A percentile compares a stretch with the other conserved stretches of the same genome.
phyloP scores from a whole-genome alignment of 2,888 invertebrate genomes.

The Heliconius hortense region DNA sequence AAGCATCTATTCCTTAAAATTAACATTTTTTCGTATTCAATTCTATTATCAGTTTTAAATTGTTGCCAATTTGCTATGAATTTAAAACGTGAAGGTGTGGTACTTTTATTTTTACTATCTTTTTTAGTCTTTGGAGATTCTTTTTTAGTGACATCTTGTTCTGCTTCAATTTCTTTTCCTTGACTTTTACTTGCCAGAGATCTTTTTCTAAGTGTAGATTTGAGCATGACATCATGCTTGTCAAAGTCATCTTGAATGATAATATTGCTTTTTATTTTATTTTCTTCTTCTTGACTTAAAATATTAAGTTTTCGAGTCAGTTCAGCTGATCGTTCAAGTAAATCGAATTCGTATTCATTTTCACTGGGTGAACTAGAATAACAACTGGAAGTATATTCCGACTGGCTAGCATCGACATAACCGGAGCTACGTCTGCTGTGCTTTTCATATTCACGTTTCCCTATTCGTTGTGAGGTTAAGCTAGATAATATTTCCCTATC shows the following conservation, averaged over 20 bases:
- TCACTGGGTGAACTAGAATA: constrained; percentile 78
- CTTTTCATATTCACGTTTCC: constrained; percentile 61
- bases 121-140: constrained; percentile 45
- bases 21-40: constrained; percentile 80
- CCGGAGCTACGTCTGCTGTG: constrained; percentile 72
- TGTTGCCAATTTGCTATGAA: constrained; percentile 78
- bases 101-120: constrained; percentile 41
- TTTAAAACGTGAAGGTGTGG: constrained; percentile 65
- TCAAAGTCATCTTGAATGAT: constrained; percentile 53
- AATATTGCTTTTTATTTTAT: constrained; percentile 56
- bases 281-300: constrained; percentile 67
- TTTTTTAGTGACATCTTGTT: constrained; percentile 39
- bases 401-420: constrained; percentile 78
- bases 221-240: constrained; percentile 41
- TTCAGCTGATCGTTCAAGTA: constrained; percentile 73
- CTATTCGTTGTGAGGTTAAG: constrained; percentile 66
- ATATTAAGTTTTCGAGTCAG: constrained; percentile 70
- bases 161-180: constrained; percentile 51
- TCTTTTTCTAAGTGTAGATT: constrained; percentile 63
- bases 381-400: constrained; percentile 78
- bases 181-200: constrained; percentile 54
- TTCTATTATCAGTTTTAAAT: constrained; percentile 82
- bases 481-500: constrained; percentile 79
- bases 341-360: constrained; percentile 78
- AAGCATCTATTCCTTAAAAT: constrained; percentile 85